Evolutionary conservation across 2,888 invertebrate genomes (phyloP).

Genomic region (Nomada goodeniana): DNA sequence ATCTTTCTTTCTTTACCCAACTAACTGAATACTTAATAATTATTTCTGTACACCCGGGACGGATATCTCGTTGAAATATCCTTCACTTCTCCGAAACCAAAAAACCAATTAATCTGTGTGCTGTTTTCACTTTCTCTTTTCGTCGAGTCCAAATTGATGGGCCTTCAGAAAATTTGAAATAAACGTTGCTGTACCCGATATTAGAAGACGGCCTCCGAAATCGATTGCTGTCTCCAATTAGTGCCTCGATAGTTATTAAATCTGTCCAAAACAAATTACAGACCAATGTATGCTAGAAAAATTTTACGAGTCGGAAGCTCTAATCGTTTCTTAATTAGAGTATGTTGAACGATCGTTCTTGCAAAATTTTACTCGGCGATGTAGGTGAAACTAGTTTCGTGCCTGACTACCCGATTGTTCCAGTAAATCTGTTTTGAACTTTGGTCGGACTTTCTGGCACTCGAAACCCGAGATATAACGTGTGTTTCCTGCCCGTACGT

Average conservation of each 20-base stretch:
- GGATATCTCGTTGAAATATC: slow-evolving; percentile 8
- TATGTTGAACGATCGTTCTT: slow-evolving; percentile 12
- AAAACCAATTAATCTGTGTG: slow-evolving; percentile 6
- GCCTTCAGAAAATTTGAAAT: not conserved
- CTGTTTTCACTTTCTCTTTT: not conserved
- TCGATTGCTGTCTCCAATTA: not conserved
- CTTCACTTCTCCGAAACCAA: not conserved
- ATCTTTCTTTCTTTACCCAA: not conserved
- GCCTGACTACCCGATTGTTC: slow-evolving; percentile 29
- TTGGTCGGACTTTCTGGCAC: slow-evolving; percentile 20
- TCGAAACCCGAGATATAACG: slow-evolving; percentile 21
- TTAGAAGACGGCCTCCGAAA: too few species aligned
- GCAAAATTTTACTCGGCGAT: slow-evolving; percentile 14
- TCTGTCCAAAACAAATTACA: not conserved
- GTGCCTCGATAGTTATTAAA: not conserved
- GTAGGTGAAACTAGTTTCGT: slow-evolving; percentile 39
- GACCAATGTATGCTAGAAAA: not conserved
- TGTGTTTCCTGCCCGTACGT: slow-evolving; percentile 24
- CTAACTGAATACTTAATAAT: slow-evolving; percentile 19
- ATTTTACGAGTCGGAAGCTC: not conserved
- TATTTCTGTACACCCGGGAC: not conserved
- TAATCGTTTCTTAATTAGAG: slow-evolving; percentile 14
- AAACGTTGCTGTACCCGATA: too few species aligned
- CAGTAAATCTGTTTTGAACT: slow-evolving; percentile 37
- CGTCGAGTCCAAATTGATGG: not conserved